phyloP scores from a whole-genome alignment of 2,113 vertebrate species.

The Crocuta crocuta region DNA sequence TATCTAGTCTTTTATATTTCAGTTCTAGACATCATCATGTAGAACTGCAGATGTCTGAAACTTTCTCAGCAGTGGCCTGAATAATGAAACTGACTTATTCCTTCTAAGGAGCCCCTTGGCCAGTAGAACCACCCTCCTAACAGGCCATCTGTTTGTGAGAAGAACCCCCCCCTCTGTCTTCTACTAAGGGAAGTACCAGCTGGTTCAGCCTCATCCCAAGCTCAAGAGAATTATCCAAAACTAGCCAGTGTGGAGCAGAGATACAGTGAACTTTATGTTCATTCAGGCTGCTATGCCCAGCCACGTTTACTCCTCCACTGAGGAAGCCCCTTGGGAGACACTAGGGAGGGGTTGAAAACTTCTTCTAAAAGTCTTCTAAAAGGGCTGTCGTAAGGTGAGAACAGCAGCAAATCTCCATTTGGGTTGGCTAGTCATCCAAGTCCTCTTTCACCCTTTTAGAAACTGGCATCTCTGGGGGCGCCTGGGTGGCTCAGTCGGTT shows the following conservation, averaged over 20 bases:
- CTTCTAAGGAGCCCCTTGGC: background rate
- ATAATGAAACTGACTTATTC: background rate
- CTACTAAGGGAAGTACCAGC: background rate
- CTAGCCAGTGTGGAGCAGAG: background rate
- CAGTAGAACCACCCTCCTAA: background rate
- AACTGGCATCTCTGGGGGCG: background rate
- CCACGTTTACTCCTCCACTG: background rate
- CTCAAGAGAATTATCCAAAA: background rate
- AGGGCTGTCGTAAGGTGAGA: background rate
- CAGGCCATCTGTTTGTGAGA: background rate
- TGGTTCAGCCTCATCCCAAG: background rate
- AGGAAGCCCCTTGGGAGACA: background rate
- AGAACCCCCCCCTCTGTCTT: background rate
- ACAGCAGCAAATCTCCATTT: background rate
- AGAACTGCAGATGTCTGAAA: background rate
- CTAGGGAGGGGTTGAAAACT: background rate
- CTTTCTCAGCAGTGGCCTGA: conserved; percentile 8
- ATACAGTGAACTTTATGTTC: background rate
- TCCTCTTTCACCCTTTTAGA: background rate
- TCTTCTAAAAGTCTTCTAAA: background rate
- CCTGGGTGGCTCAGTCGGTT: no score
- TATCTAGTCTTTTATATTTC: background rate
- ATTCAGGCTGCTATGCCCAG: background rate
- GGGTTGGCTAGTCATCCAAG: background rate
- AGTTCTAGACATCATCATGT: background rate